Base-by-base conservation (phyloP, 2,113 vertebrate genomes). In the Phylloscopus whistleri region DNA sequence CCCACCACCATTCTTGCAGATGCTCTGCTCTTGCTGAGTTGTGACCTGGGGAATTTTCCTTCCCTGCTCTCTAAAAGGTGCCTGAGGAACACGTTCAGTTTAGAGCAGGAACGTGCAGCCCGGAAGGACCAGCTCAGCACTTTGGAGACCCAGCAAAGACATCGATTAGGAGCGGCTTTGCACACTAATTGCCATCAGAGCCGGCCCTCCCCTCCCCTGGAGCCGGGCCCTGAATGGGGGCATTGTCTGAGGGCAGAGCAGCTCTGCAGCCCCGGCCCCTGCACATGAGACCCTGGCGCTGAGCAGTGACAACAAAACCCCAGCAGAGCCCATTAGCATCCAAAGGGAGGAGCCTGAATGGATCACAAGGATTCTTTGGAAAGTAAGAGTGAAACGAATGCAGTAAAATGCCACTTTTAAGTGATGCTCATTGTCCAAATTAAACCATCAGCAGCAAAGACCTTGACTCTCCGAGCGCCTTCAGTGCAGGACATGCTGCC, bases 291-390 rank as follows among this genome's bases (percentile, higher is more conserved):
- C 89, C 82, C 75, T 20, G 89, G 73, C n/a, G 90, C 94, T 76
- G 13, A 16, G 1, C 16, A 82, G 52, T 1, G 63, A 78, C 89
- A 87, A 89, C 94, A 94, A 87, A 93, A 96, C 43, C 93, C 46
- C 93, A 94, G 93, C 94, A 90, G 62, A 89, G 70, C 35, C 90
- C 84, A 95, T 96, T 95, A 96, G 93, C 91, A 96, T 95, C 95
- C 95, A 75, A 84, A 91, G 93, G 93, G 89, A 72, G 75, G 52
- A 62, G 89, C 83, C 13, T 94, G 81, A 84, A 95, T 80, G 84
- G 79, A 84, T 72, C 80, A 74, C 62, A 81, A 55, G 91, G 31
- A 68, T 55, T 55, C 87, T 91, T 93, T 90, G 81, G 70, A 84
- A 97, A 94, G 74, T 22, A 51, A 76, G 94, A 95, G 92, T 90